A percentile compares a stretch with the other conserved stretches of the same genome.
phyloP scores from a whole-genome alignment of 2,113 vertebrate species.

The Clarias magur region DNA sequence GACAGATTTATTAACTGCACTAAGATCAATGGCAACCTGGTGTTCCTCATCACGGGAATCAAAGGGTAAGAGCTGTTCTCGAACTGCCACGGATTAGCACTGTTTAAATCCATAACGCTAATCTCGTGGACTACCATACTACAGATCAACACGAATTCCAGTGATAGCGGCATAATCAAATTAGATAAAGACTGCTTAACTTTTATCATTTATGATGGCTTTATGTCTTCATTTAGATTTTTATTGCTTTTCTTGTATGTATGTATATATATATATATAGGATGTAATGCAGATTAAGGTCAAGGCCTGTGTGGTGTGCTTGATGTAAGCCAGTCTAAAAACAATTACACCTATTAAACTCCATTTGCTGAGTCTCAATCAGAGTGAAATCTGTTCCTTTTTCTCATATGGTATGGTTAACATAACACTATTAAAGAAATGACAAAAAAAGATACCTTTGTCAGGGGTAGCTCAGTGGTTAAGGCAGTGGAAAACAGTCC shows the following conservation, averaged over 20 bases:
- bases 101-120: slow-evolving; percentile 16
- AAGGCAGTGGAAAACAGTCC: no score
- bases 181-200: neutral
- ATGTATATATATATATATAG: neutral
- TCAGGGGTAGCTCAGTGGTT: neutral
- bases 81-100: neutral
- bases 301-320: neutral
- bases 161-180: no score
- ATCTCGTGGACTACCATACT: neutral
- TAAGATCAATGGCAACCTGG: slow-evolving; percentile 98
- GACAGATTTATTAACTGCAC: slow-evolving; percentile 98
- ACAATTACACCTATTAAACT: neutral
- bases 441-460: neutral
- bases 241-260: neutral
- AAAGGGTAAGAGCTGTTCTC: slow-evolving; percentile 83
- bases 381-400: neutral
- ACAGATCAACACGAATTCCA: neutral
- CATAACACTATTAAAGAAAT: neutral
- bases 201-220: neutral
- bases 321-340: neutral
- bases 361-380: neutral
- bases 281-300: neutral
- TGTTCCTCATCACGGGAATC: slow-evolving; percentile 97
- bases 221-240: neutral
- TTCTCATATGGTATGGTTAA: neutral